Conservation (phyloP, 2,797 vertebrate species). For the Craterocephalus amniculus region DNA sequence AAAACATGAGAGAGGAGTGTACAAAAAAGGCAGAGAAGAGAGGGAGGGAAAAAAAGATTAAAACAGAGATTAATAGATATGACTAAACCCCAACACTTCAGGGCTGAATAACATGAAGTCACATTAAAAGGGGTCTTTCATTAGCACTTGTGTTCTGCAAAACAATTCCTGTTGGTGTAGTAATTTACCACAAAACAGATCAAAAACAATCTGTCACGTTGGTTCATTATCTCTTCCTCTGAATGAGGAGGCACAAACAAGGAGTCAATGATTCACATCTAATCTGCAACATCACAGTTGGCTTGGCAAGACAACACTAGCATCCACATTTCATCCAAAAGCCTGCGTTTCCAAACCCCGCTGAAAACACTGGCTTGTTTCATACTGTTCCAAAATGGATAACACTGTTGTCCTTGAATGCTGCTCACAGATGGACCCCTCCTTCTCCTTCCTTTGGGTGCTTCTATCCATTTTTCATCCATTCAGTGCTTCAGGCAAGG, state of each 20-base stretch:
- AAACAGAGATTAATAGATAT: slow-evolving; percentile 55
- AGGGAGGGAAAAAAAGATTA: slow-evolving; percentile 38
- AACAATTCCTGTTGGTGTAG: slow-evolving; percentile 37
- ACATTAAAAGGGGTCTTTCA: slow-evolving; percentile 63
- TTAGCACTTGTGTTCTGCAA: slow-evolving; percentile 24
- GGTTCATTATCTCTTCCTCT: slow-evolving; percentile 66
- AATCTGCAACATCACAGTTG: slow-evolving; percentile 73
- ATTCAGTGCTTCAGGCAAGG: slow-evolving; percentile 71
- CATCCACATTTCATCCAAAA: slow-evolving; percentile 74
- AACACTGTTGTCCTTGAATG: slow-evolving; percentile 82
- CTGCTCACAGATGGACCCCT: slow-evolving; percentile 77
- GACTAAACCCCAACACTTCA: slow-evolving; percentile 32
- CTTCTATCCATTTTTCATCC: slow-evolving; percentile 76
- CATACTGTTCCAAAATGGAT: slow-evolving; percentile 79
- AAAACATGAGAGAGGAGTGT: background rate
- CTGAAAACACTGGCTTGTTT: slow-evolving; percentile 78
- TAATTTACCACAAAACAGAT: slow-evolving; percentile 59
- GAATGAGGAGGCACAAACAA: slow-evolving; percentile 65
- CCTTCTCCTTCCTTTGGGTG: slow-evolving; percentile 66
- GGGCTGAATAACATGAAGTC: slow-evolving; percentile 56
- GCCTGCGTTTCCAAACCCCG: slow-evolving; percentile 60
- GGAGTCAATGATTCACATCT: slow-evolving; percentile 75
- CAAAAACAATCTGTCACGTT: slow-evolving; percentile 67
- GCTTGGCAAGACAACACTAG: slow-evolving; percentile 78
- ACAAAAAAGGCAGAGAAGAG: background rate